These are phyloP conservation scores for Galerucella pusilla DNA, from an alignment of 2,888 invertebrate species.

Conservation along the genomic window DNA sequence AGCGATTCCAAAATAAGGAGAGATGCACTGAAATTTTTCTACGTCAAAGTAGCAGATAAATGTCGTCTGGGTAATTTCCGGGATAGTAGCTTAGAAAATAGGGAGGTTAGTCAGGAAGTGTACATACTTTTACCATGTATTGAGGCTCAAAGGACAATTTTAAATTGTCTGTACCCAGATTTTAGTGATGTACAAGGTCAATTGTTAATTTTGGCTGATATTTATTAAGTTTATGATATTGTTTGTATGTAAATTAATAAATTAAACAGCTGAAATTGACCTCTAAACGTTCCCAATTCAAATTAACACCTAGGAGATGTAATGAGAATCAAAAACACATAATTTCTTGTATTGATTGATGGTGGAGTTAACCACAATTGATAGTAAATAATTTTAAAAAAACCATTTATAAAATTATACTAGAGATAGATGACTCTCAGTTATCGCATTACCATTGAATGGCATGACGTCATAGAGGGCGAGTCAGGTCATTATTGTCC, in stretches of 20 bases:
- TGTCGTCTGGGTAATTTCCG: neutral
- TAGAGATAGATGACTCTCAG: slow-evolving; percentile 42
- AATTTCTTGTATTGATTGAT: slow-evolving; percentile 1
- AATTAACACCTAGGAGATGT: neutral
- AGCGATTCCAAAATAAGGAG: neutral
- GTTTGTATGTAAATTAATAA: no score
- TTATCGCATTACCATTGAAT: slow-evolving; percentile 64
- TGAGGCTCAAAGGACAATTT: no score
- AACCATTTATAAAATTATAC: slow-evolving; percentile 16
- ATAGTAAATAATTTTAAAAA: neutral
- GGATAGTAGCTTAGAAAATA: neutral
- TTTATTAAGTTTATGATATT: no score
- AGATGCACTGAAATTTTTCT: no score
- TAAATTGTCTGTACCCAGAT: no score
- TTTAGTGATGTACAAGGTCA: no score
- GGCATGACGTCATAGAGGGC: slow-evolving; percentile 63
- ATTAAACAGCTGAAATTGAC: no score
- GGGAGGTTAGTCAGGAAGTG: neutral
- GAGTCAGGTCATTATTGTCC: slow-evolving; percentile 65
- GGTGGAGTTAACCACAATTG: neutral
- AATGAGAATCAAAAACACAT: neutral
- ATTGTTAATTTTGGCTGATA: no score
- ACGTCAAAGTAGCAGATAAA: neutral
- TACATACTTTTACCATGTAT: neutral
- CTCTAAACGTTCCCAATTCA: neutral